Conservation (phyloP, 1,140 invertebrate species). For the Drosophila neocordata region DNA sequence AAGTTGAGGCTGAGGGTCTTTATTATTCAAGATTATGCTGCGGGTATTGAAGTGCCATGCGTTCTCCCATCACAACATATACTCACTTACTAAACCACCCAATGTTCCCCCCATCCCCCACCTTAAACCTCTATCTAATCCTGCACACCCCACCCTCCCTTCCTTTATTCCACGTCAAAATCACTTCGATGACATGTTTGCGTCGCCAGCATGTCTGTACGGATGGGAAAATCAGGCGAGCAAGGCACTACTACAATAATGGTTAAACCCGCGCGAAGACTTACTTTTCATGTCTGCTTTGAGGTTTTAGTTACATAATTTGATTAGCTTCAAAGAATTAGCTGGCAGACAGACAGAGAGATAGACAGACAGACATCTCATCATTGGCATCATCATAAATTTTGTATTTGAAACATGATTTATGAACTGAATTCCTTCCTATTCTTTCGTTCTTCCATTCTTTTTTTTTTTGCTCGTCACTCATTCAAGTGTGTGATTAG, state of each 20-base stretch:
- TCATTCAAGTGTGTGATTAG: conserved; percentile 70
- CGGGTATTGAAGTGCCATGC: conserved; percentile 64
- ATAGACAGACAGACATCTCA: conserved; percentile 30
- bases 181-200: conserved; percentile 75
- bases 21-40: conserved; percentile 79
- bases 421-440: conserved; percentile 60
- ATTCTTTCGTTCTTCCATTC: neutral
- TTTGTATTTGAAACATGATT: conserved; percentile 67
- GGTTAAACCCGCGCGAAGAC: conserved; percentile 35
- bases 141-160: conserved; percentile 12
- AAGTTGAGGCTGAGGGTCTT: conserved; percentile 38
- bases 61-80: conserved; percentile 32
- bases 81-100: conserved; percentile 33
- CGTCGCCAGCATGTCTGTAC: conserved; percentile 75
- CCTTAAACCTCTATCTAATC: conserved; percentile 4
- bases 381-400: conserved; percentile 61
- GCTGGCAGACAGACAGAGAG: conserved; percentile 17
- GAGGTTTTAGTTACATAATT: conserved; percentile 71
- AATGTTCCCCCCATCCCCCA: no score
- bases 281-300: conserved; percentile 35
- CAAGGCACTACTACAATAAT: conserved; percentile 33
- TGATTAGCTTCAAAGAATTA: conserved; percentile 60
- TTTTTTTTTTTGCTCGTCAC: conserved; percentile 32
- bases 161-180: neutral
- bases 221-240: conserved; percentile 30